Evolutionary conservation across 2,113 vertebrate genomes (phyloP), one percentile per base, ranked within the genome.

Genomic region (Vimba vimba): DNA sequence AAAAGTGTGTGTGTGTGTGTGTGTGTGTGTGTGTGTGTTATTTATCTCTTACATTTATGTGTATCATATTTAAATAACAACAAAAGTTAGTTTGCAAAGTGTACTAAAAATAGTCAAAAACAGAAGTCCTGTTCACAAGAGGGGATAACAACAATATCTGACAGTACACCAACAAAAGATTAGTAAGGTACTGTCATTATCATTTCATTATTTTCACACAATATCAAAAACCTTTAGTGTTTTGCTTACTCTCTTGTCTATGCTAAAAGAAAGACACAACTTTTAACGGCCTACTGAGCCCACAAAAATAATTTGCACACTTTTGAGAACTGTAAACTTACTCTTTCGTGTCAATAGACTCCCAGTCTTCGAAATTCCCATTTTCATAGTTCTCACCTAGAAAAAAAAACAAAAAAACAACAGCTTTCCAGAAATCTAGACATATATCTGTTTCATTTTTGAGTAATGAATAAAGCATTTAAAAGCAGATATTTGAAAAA

Each of bases 321-420:
- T 76, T 30, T 30, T 76, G 0, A 52, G n/a, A 76, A 52, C 25
- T 50, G 62, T 33, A 23, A 33, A 33, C 79, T 82, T 82, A 82
- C 79, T 52, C 45, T n/a, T 82, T 47, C 3, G 5, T 33, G 43
- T 69, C 64, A 52, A 69, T 33, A 47, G 79, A 11, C 27, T 82
- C 79, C 79, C 79, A 82, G n/a, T 30, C 79, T 36, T 69, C 45
- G 4, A 13, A 66, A 66, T 27, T 4, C 6, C 25, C 19, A 36
- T 69, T 82, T 8, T 69, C 43, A 68, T 68, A 23, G 39, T 25
- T 82, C 5, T 68, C 43, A 69, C 25, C 79, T 82, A 50, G 0
- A 66, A 82, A 66, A 82, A 82, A 43, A 8, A 68, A 17, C 68
- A 50, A 66, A 36, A 66, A 33, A 68, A 39, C 50, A 66, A 64